Evolutionary conservation across 2,113 vertebrate species (phyloP).

Genomic region (Myxocyprinus asiaticus): DNA sequence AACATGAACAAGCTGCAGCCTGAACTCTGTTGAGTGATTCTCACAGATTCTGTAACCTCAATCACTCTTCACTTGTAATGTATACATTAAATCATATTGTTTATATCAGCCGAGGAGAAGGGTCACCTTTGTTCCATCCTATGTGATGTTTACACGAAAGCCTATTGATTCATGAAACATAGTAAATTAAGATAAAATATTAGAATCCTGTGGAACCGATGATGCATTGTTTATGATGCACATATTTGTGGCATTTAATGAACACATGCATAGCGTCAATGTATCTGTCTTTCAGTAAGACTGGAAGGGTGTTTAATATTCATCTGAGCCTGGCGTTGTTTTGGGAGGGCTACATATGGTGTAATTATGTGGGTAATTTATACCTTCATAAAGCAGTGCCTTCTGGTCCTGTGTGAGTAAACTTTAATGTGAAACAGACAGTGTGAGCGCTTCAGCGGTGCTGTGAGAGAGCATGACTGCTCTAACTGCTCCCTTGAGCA

Average conservation of each 20-base stretch:
- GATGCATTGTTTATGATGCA: conserved; percentile 47
- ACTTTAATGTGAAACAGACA: conserved; percentile 70
- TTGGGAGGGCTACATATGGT: conserved; percentile 71
- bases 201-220: conserved; percentile 22
- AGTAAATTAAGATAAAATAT: conserved; percentile 43
- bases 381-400: conserved; percentile 72
- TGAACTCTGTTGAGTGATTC: conserved; percentile 42
- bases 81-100: conserved; percentile 40
- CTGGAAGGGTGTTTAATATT: conserved; percentile 67
- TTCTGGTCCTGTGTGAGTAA: conserved; percentile 67
- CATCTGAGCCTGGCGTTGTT: conserved; percentile 70
- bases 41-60: conserved; percentile 21
- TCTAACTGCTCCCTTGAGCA: conserved; percentile 66
- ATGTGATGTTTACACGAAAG: conserved; percentile 44
- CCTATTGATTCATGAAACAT: conserved; percentile 37
- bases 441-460: conserved; percentile 61
- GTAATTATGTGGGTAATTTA: conserved; percentile 74
- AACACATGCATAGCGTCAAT: neutral
- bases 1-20: conserved; percentile 29
- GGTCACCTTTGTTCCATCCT: conserved; percentile 29
- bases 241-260: conserved; percentile 27
- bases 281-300: conserved; percentile 29
- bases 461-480: conserved; percentile 63
- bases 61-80: conserved; percentile 46
- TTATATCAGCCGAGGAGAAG: conserved; percentile 36